Evolutionary conservation across 23 tunicate species (phyloP), one percentile per base, ranked within the genome.

Genomic region (Phallusia fumigata): DNA sequence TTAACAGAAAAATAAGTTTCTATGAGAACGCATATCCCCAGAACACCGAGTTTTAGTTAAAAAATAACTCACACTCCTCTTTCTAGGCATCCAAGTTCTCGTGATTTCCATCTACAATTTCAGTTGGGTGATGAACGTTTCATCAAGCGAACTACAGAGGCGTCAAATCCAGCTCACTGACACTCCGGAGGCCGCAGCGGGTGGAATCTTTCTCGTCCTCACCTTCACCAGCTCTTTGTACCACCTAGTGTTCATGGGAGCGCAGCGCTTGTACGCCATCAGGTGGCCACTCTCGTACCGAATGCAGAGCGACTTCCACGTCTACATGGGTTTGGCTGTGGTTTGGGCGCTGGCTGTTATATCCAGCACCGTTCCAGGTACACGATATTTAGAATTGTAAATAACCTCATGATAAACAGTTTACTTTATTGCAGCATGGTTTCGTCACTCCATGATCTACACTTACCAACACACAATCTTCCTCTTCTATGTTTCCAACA

Each of bases 151-250:
- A 36, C 18, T 85, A 3, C 36, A 64, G 28, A 15, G 35, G 24
- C 15, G 15, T 0, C 75, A 85, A 65, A 18, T 19, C 0, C 2
- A 72, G 34, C 32, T 79, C 18, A 40, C 32, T 3, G 83, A 78
- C 0, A 22, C 83, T 0, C 65, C 79, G 21, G 12, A 53, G 3
- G 88, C 88, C 0, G 32, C 78, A 0, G 78, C 65, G 13, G 83
- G 83, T 24, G 88, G 88, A 78, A 85, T 65, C 12, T 85, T 85
- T 32, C 65, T 76, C 32, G 69, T 85, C 15, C 83, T 85, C 32
- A 76, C 76, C 24, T 79, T 85, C 72, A 78, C 78, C 10, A 58
- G 83, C 13, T 85, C 88, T 19, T 44, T 85, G 16, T 85, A 85
- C 73, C 88, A 85, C 77, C 79, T 85, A 19, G 88, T 79, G 15